Evolutionary conservation across 2,888 invertebrate genomes (phyloP).

Genomic region (Drosophila falleni): DNA sequence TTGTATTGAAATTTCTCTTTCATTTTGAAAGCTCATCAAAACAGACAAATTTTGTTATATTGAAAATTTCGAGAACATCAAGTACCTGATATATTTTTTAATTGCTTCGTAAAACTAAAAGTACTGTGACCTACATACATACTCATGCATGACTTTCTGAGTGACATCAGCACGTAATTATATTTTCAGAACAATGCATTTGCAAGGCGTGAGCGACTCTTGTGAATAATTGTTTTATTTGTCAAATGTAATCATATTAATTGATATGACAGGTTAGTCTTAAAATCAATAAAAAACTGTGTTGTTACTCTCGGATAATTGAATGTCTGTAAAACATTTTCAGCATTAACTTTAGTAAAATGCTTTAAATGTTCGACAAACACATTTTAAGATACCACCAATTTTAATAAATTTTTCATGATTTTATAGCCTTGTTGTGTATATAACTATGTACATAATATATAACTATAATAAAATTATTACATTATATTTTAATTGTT

Average conservation of each 20-base stretch:
- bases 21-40: neutral
- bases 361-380: no score
- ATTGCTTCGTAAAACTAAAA: constrained; percentile 11
- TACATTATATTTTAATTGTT: no score
- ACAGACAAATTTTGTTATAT: no score
- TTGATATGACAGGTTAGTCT: neutral
- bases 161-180: constrained; percentile 30
- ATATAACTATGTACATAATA: no score
- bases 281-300: neutral
- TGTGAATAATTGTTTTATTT: neutral
- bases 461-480: no score
- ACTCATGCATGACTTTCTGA: constrained; percentile 26
- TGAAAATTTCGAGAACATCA: no score
- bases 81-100: constrained; percentile 35
- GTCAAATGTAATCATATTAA: constrained; percentile 19
- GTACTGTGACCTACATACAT: neutral
- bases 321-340: no score
- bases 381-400: no score
- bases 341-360: no score
- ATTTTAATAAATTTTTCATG: no score
- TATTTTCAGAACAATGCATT: constrained; percentile 33
- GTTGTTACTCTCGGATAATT: neutral
- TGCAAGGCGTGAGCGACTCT: constrained; percentile 1
- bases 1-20: neutral
- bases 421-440: no score